A percentile compares a stretch with the other conserved stretches of the same genome.
Evolutionary conservation across 1,140 invertebrate species (phyloP).

Genomic region (Asbolus verrucosus): DNA sequence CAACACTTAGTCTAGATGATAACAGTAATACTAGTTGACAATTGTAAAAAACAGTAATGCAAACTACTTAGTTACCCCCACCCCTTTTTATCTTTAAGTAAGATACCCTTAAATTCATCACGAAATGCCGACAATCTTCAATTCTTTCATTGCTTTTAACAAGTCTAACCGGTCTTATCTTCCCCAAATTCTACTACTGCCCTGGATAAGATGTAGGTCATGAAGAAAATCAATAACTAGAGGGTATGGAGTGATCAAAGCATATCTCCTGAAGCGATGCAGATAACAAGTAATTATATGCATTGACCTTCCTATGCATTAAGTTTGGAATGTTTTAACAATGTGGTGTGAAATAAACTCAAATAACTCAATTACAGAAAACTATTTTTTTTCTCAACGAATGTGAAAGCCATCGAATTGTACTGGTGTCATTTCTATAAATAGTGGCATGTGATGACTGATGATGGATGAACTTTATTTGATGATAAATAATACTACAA

Average conservation of each 20-base stretch:
- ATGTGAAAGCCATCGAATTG: not conserved
- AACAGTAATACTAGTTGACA: no score
- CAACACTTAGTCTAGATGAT: no score
- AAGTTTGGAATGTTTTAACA: not conserved
- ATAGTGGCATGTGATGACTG: slow-evolving; percentile 13
- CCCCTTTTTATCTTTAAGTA: no score
- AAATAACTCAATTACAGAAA: not conserved
- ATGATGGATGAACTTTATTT: slow-evolving; percentile 16
- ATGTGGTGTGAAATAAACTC: not conserved
- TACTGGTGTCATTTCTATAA: slow-evolving; percentile 22
- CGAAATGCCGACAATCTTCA: no score
- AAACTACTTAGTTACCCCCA: no score
- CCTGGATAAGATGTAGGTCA: slow-evolving; percentile 25
- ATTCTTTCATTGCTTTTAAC: no score
- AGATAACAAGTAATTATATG: not conserved
- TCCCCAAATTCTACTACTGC: slow-evolving; percentile 14
- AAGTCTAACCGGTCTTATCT: not conserved
- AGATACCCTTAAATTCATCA: no score
- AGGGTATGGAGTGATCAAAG: not conserved
- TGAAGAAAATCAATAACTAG: slow-evolving; percentile 13
- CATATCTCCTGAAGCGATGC: not conserved
- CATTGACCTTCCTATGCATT: not conserved
- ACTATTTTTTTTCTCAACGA: not conserved
- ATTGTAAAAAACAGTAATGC: no score
- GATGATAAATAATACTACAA: not conserved